Evolutionary conservation across 2,113 vertebrate species (phyloP), one percentile per base, ranked within the genome.

Genomic region (Eulemur macaco): DNA sequence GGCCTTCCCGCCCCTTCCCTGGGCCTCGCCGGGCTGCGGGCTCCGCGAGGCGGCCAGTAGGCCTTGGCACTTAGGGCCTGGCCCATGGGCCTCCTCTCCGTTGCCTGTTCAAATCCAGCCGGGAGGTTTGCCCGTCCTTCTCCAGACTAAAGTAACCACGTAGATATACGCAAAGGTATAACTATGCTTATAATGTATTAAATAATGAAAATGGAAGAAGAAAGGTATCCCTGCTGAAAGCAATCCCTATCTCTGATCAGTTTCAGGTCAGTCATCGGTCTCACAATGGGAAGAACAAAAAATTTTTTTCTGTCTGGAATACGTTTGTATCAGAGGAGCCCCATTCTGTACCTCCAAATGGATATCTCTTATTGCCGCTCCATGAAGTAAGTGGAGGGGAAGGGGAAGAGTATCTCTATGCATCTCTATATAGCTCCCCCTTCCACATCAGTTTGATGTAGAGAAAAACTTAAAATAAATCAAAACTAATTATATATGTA

Each of bases 121-220:
- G 2, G 45, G 42, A 15, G 14, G 31, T 66, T 5, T n/a, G 15
- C 34, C 31, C 0, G 64, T 5, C 1, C 6, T 13, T 7, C 25
- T n/a, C 39, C 18, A 12, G 52, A 17, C 50, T 2, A 5, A 50
- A 50, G 23, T 47, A 17, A 20, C 29, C 15, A 6, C 10, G 11
- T 6, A 31, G 5, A 13, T 4, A 13, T 5, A 1, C 37, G 25
- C 3, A 0, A 31, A 58, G 50, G n/a, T n/a, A 6, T 1, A 0
- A 4, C 29, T 27, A 5, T n/a, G 50, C 52, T 64, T 52, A 14
- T 9, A 17, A 23, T 9, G 3, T 17, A 9, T 31, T 73, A 58
- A 47, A 50, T 29, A 29, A 60, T 50, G 42, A 64, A 17, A 23
- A 23, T 0, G 5, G 63, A 52, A 54, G 68, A 27, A 54, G 71